Evolutionary conservation across 2,888 invertebrate species (phyloP).

Genomic region (Dione juno): DNA sequence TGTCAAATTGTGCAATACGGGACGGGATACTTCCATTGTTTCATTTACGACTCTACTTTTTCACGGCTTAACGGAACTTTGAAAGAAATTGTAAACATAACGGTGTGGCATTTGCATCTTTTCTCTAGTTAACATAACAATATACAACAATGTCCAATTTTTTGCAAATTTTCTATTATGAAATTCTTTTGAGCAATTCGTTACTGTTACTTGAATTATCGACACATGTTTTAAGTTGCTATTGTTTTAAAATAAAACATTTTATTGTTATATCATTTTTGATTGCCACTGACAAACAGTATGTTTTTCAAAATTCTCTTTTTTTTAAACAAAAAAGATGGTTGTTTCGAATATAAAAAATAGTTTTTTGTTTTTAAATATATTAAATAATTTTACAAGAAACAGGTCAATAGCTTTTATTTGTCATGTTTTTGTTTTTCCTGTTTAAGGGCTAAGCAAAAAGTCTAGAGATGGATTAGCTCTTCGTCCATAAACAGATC

Average conservation of each 20-base stretch:
- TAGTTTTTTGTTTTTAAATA: not conserved
- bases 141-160: constrained; percentile 56
- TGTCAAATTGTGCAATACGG: constrained; percentile 67
- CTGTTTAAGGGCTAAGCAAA: not conserved
- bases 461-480: not conserved
- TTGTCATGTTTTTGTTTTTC: not conserved
- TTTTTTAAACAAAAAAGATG: not conserved
- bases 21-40: constrained; percentile 53
- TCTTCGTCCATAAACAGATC: no score
- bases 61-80: constrained; percentile 68
- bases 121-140: constrained; percentile 70
- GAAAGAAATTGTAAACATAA: constrained; percentile 75
- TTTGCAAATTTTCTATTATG: constrained; percentile 40
- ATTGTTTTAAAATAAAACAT: constrained; percentile 44
- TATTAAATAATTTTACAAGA: no score
- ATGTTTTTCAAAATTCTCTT: not conserved
- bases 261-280: constrained; percentile 44
- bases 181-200: constrained; percentile 43
- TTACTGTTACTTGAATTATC: constrained; percentile 45
- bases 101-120: constrained; percentile 72
- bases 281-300: constrained; percentile 41
- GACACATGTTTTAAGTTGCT: constrained; percentile 46
- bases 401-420: not conserved
- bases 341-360: not conserved
- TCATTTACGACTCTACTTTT: constrained; percentile 58